These are phyloP conservation scores for Celastrina argiolus DNA, from an alignment of 2,888 invertebrate genomes.

Conservation along the genomic window DNA sequence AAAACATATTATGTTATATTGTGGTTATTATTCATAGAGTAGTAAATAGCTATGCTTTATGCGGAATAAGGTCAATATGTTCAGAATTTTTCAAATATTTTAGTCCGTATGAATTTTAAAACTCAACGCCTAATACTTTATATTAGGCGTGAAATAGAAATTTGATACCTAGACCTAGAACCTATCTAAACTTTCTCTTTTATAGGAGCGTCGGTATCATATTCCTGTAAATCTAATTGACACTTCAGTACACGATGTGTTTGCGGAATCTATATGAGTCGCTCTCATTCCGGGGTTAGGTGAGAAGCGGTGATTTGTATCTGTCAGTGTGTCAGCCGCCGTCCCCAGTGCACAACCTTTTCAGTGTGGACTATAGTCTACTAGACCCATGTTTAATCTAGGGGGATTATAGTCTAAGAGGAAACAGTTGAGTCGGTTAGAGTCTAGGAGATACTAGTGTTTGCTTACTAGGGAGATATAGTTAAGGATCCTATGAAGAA, in stretches of 20 bases:
- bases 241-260: constrained; percentile 57
- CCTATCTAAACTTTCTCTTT: constrained; percentile 30
- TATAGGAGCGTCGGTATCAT: constrained; percentile 28
- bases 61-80: too few species aligned
- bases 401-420: not conserved
- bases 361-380: not conserved
- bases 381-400: not conserved
- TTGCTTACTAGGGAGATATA: constrained; percentile 18
- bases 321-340: constrained; percentile 53
- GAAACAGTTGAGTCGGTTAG: constrained; percentile 27
- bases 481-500: constrained; percentile 31
- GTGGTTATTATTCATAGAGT: too few species aligned
- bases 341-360: constrained; percentile 44
- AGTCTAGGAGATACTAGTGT: not conserved
- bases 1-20: too few species aligned
- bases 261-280: constrained; percentile 61
- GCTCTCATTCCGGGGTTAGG: constrained; percentile 61
- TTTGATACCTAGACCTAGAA: not conserved
- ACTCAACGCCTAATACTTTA: too few species aligned
- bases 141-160: too few species aligned
- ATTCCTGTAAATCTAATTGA: constrained; percentile 63
- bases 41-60: too few species aligned
- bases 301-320: constrained; percentile 47
- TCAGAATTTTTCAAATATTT: too few species aligned
- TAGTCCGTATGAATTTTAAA: too few species aligned